Percentiles rank a stretch among this genome's conserved stretches.
Evolutionary conservation across 2,797 vertebrate species (phyloP).

Genomic region (Micromesistius poutassou): DNA sequence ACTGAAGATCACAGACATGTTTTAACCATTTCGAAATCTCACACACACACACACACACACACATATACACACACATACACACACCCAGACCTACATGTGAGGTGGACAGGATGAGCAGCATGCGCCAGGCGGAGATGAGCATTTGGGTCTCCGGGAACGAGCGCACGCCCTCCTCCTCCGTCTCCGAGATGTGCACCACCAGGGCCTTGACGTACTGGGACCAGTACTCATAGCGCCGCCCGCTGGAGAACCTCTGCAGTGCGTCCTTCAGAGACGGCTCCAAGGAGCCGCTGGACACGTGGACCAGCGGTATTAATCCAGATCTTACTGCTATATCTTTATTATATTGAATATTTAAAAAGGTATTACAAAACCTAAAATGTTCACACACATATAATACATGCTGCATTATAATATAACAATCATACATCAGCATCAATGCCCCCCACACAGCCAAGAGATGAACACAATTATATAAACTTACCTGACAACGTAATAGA

Average conservation of each 20-base stretch:
- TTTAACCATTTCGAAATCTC: too few species aligned
- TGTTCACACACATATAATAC: neutral
- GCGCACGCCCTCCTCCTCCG: conserved; percentile 79
- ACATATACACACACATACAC: neutral
- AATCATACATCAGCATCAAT: neutral
- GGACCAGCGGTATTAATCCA: neutral
- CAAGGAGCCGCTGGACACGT: conserved; percentile 80
- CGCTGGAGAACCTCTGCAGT: conserved; percentile 84
- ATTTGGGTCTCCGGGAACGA: conserved; percentile 85
- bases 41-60: too few species aligned
- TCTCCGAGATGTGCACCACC: conserved; percentile 81
- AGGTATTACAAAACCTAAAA: neutral
- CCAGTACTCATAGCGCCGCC: conserved; percentile 93
- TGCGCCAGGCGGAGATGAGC: conserved; percentile 94
- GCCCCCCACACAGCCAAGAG: neutral
- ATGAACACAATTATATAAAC: conserved; percentile 10
- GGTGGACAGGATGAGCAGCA: conserved; percentile 90
- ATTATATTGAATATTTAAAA: too few species aligned
- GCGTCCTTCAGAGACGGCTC: conserved; percentile 90
- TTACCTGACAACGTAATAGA: conserved; percentile 95
- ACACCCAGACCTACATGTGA: conserved; percentile 57
- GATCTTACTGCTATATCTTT: neutral
- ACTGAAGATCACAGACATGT: conserved; percentile 60
- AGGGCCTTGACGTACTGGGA: conserved; percentile 88
- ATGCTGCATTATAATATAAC: neutral